phyloP scores from a whole-genome alignment of 2,888 invertebrate species.

The Pyrrhia umbra region DNA sequence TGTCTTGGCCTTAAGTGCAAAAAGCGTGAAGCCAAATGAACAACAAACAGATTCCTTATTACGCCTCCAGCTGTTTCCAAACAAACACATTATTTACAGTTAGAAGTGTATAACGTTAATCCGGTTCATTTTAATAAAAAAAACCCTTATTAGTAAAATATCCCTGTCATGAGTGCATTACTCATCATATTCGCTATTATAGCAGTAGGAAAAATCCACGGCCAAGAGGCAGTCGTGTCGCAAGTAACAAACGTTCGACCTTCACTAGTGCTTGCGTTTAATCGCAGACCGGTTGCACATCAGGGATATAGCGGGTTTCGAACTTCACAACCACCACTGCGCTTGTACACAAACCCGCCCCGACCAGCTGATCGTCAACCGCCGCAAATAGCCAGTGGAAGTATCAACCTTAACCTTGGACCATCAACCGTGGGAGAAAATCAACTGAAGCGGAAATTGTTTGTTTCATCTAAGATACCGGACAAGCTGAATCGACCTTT shows the following conservation, averaged over 20 bases:
- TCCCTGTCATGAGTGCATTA: conserved; percentile 71
- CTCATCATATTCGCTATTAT: conserved; percentile 68
- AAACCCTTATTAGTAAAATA: conserved; percentile 13
- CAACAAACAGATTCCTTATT: conserved; percentile 74
- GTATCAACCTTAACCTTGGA: conserved; percentile 47
- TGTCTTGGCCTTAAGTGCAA: conserved; percentile 77
- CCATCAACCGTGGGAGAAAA: conserved; percentile 52
- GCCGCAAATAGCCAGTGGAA: conserved; percentile 36
- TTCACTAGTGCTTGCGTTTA: conserved; percentile 35
- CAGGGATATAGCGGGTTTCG: conserved; percentile 38
- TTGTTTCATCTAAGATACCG: conserved; percentile 49
- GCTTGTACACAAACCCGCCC: conserved; percentile 50
- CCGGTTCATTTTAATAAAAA: conserved; percentile 4
- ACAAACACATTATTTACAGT: conserved; percentile 68
- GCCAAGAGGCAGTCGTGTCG: conserved; percentile 65
- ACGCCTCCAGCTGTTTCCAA: conserved; percentile 74
- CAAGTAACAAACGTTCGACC: conserved; percentile 56
- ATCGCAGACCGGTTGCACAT: conserved; percentile 46
- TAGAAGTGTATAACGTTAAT: conserved; percentile 36
- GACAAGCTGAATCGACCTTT: conserved; percentile 44
- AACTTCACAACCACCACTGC: conserved; percentile 41
- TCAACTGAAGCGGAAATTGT: conserved; percentile 58
- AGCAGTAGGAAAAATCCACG: conserved; percentile 69
- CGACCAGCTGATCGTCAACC: conserved; percentile 47
- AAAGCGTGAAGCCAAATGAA: conserved; percentile 74